Base-by-base conservation (phyloP, 2,113 vertebrate genomes). In the Channa argus region DNA sequence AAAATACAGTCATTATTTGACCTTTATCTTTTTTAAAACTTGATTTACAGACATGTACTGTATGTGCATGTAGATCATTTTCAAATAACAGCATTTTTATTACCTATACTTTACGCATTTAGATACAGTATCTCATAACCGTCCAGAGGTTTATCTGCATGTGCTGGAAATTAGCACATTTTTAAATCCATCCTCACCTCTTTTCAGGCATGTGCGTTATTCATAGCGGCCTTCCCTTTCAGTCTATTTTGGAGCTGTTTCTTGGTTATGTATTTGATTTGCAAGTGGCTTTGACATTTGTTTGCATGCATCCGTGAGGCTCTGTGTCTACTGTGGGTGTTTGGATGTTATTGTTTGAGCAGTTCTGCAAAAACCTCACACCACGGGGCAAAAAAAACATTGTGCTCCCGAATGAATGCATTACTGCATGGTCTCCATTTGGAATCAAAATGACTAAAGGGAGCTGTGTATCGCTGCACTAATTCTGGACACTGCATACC, bases 171-270 rank as follows among this genome's bases (percentile, higher is more conserved):
- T 73, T 76, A 75, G 86, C 82, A 80, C 83, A 84, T 24, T 24
- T 87, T 84, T 83, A 80, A 84, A 86, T 82, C 73, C 74, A 13
- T 71, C 55, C 73, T 78, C 50, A 66, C 77, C 73, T 84, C 56
- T 84, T 74, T 67, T 65, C 39, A 60, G 67, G 11, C 56, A 37
- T 61, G 53, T 79, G 65, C 49, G 67, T 85, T 87, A 78, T 88
- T 84, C 69, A 87, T 71, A 43, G 51, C 54, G 44, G 55, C 49
- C 13, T 50, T 56, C 52, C n/a, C 63, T 77, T 80, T 63, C 49
- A 53, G 63, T 61, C 79, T 67, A 59, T 79, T 80, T 51, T 49
- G 4, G 39, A 66, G 61, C 37, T 33, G 41, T 12, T 41, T 73
- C 15, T 38, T 64, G 72, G 37, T 74, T 59, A 60, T 54, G 55